Evolutionary conservation across 2,888 invertebrate genomes (phyloP), one percentile per base, ranked within the genome.

Genomic region (Pogonocherus hispidulus): DNA sequence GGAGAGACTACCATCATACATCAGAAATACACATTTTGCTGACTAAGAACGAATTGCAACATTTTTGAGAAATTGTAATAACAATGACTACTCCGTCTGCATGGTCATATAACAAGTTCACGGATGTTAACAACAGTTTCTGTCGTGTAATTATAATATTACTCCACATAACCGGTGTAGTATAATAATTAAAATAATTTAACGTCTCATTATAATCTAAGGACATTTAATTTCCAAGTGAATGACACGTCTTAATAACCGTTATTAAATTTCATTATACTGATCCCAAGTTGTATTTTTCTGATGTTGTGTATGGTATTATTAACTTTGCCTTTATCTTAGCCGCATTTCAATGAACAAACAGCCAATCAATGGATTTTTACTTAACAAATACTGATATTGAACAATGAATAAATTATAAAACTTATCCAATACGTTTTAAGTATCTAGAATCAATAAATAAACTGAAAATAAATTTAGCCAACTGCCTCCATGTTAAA

Each of bases 61-160:
- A 35, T 52, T 52, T 52, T 52, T 16, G 16, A 51, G n/a, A 20
- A 11, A 56, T 11, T 57, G 27, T 57, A 16, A 19, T 37, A 54
- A 35, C 3, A 35, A 11, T 18, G 16, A n/a, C 44, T 44, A 47
- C 18, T 14, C 9, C 19, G 47, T 18, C 19, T 5, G 44, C 59
- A 59, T 32, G 59, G 47, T 47, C 59, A 59, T 51, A 62, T 23
- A 3, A 35, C 62, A 62, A 62, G 62, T 62, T 62, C 62, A 62
- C 20, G 62, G 51, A 51, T 62, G 51, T 51, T 35, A 35, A 27
- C 14, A 22, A 51, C 35, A 19, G 41, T 19, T 62, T 35, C 20
- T 51, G 46, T 51, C n/a, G n/a, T 49, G 47, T 32, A 23, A 44
- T 57, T 57, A 44, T 22, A 46, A 22, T 57, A 57, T 55, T 37